Percentiles rank a stretch among this genome's conserved stretches.
Evolutionary conservation across 2,797 vertebrate genomes (phyloP).

Genomic region (Carcharodon carcharias): DNA sequence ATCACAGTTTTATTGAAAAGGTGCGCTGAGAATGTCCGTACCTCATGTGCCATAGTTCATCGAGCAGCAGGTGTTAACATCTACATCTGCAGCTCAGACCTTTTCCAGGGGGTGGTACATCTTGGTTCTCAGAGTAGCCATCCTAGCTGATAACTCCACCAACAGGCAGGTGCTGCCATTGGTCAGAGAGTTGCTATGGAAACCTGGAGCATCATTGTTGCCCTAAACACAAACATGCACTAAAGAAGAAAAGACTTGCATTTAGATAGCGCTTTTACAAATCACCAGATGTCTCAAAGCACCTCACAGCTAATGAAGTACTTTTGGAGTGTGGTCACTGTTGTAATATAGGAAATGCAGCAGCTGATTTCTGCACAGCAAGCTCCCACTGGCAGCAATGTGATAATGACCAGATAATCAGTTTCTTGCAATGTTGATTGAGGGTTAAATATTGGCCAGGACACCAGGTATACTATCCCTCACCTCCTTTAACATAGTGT

Average conservation of each 20-base stretch:
- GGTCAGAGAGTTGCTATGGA: not conserved
- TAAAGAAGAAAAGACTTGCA: too few species aligned
- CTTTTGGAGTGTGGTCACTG: too few species aligned
- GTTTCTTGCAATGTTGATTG: too few species aligned
- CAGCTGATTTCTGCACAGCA: too few species aligned
- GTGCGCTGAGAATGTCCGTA: not conserved
- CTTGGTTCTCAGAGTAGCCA: not conserved
- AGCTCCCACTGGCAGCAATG: too few species aligned
- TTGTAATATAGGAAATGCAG: too few species aligned
- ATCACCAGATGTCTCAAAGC: too few species aligned
- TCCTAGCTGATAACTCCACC: not conserved
- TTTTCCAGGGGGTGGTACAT: not conserved
- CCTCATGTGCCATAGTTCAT: not conserved
- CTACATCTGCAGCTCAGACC: not conserved
- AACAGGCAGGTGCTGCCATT: not conserved
- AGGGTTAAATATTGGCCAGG: not conserved
- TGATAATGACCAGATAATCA: not conserved
- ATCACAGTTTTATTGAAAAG: not conserved
- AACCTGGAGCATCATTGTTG: not conserved
- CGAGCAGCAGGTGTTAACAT: not conserved
- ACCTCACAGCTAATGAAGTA: too few species aligned
- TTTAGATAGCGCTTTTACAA: too few species aligned
- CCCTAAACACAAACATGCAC: not conserved
- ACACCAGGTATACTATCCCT: not conserved
- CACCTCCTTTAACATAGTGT: not conserved